A percentile compares a stretch with the other conserved stretches of the same genome.
phyloP scores from a whole-genome alignment of 1,140 invertebrate species.

The Agrypnia vestita region DNA sequence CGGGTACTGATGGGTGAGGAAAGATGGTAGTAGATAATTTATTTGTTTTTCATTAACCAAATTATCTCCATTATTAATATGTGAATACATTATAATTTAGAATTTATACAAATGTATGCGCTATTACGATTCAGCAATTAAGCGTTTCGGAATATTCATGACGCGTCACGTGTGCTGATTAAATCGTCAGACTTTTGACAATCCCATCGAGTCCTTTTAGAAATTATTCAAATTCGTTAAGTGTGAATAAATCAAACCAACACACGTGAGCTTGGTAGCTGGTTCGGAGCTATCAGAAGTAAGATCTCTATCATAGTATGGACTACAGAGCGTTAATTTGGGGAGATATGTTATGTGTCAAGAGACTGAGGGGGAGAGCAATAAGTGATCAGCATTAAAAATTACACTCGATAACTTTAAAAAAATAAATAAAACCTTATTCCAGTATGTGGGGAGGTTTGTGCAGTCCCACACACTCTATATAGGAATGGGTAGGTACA shows the following conservation, averaged over 20 bases:
- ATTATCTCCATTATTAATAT: no score
- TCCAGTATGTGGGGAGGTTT: no score
- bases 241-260: constrained; percentile 30
- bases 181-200: constrained; percentile 7
- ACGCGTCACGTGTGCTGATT: constrained; percentile 4
- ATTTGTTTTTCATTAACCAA: no score
- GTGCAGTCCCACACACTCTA: no score
- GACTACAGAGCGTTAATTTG: constrained; percentile 28
- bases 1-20: no score
- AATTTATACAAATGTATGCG: not conserved
- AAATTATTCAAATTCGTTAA: constrained; percentile 34
- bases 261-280: not conserved
- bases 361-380: not conserved
- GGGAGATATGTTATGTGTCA: constrained; percentile 1
- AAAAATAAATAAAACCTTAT: no score
- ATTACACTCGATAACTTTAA: no score
- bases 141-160: constrained; percentile 7
- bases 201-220: constrained; percentile 17
- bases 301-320: not conserved
- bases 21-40: no score
- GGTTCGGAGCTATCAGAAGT: not conserved
- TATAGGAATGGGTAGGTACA: no score
- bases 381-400: no score
- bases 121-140: not conserved
- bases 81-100: no score